Evolutionary conservation across 2,113 vertebrate species (phyloP).

Genomic region (Brienomyrus brachyistius): DNA sequence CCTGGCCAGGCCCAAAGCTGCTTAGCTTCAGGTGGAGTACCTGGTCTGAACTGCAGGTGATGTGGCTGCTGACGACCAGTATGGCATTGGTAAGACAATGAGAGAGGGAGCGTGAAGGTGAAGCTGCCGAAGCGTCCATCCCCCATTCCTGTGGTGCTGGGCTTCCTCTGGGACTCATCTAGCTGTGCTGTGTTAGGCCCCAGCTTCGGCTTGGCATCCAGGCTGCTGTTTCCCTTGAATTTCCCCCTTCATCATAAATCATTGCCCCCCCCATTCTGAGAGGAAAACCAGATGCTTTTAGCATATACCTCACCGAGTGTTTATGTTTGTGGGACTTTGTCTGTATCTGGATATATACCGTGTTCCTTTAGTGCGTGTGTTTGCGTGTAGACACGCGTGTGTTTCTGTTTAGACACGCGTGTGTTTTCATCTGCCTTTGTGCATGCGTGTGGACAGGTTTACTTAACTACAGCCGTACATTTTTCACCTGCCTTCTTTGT

Average conservation of each 20-base stretch:
- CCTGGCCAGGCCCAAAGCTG: background rate
- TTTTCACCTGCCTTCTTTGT: background rate
- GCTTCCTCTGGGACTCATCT: background rate
- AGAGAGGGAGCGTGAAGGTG: background rate
- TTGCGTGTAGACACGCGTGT: slow-evolving; percentile 17
- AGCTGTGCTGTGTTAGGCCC: background rate
- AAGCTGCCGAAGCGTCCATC: background rate
- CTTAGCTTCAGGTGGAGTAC: background rate
- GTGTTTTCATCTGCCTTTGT: slow-evolving; percentile 27
- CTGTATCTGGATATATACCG: slow-evolving; percentile 18
- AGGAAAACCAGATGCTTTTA: slow-evolving; percentile 50
- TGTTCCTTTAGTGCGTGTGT: slow-evolving; percentile 10
- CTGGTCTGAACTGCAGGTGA: background rate
- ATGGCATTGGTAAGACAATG: background rate
- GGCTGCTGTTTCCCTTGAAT: slow-evolving; percentile 54
- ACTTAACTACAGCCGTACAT: slow-evolving; percentile 27
- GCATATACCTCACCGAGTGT: slow-evolving; percentile 27
- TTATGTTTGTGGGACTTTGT: slow-evolving; percentile 6
- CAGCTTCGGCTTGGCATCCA: slow-evolving; percentile 33
- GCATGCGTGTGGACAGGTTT: slow-evolving; percentile 14
- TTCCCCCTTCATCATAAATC: slow-evolving; percentile 57
- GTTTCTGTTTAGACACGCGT: slow-evolving; percentile 22
- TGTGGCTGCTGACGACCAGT: no score
- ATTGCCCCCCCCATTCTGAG: slow-evolving; percentile 47
- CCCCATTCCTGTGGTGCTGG: background rate